These are phyloP conservation scores for Heliconius ethilla DNA, from an alignment of 2,888 invertebrate genomes.

Conservation along the genomic window DNA sequence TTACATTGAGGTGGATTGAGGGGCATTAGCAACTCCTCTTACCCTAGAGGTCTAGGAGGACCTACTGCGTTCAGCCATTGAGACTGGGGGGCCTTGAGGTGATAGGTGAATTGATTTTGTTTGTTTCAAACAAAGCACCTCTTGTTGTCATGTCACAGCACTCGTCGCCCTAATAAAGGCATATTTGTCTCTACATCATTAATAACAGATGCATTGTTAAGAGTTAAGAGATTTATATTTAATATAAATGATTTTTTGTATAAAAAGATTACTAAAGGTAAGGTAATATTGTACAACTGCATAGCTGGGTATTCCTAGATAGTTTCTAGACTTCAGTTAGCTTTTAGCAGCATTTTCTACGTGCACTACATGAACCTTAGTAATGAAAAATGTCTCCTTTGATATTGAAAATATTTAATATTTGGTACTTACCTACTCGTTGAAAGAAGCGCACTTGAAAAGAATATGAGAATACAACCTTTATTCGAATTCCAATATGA, in stretches of 20 bases:
- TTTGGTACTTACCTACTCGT: neutral
- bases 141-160: too few species aligned
- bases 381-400: constrained; percentile 25
- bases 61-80: too few species aligned
- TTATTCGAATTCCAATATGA: constrained; percentile 5
- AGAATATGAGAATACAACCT: constrained; percentile 14
- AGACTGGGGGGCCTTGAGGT: too few species aligned
- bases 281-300: neutral
- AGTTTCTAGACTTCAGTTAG: constrained; percentile 2
- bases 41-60: too few species aligned
- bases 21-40: too few species aligned
- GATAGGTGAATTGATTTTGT: too few species aligned
- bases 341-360: constrained; percentile 15
- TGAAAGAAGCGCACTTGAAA: neutral
- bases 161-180: too few species aligned
- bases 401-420: constrained; percentile 23
- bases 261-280: neutral
- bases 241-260: neutral
- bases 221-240: neutral
- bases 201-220: neutral
- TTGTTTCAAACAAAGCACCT: too few species aligned
- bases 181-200: neutral
- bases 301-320: neutral
- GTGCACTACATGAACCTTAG: constrained; percentile 3
- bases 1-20: too few species aligned